phyloP scores from a whole-genome alignment of 2,113 vertebrate genomes.

The Octodon degus region DNA sequence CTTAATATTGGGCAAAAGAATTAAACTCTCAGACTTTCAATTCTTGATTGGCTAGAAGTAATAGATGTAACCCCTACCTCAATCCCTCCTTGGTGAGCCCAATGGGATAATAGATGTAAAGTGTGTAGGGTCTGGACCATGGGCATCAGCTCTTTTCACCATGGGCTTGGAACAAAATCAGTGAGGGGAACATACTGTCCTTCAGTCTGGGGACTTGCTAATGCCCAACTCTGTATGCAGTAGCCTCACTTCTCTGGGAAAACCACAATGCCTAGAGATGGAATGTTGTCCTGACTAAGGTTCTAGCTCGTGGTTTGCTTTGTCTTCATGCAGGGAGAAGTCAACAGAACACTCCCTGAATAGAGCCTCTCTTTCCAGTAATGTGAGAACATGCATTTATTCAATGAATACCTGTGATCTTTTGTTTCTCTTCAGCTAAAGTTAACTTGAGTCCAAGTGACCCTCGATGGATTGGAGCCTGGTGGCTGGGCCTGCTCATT shows the following conservation, averaged over 20 bases:
- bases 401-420: neutral
- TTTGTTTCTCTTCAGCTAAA: conserved; percentile 78
- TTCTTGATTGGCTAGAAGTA: neutral
- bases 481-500: conserved; percentile 97
- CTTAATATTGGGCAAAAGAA: neutral
- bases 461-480: conserved; percentile 97
- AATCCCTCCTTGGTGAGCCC: neutral
- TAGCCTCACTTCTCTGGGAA: neutral
- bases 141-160: neutral
- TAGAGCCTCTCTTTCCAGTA: neutral
- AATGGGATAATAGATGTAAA: neutral
- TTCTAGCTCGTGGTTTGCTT: neutral
- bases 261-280: neutral
- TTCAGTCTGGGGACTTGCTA: neutral
- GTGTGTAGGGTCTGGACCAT: neutral
- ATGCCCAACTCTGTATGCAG: neutral
- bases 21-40: neutral
- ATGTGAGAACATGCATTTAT: neutral
- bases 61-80: neutral
- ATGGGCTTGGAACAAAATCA: neutral
- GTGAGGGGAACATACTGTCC: neutral
- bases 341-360: neutral
- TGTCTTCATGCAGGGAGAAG: neutral
- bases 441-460: conserved; percentile 88
- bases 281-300: neutral